Conservation (phyloP, 2,888 invertebrate genomes). For the Lycophotia porphyrea region DNA sequence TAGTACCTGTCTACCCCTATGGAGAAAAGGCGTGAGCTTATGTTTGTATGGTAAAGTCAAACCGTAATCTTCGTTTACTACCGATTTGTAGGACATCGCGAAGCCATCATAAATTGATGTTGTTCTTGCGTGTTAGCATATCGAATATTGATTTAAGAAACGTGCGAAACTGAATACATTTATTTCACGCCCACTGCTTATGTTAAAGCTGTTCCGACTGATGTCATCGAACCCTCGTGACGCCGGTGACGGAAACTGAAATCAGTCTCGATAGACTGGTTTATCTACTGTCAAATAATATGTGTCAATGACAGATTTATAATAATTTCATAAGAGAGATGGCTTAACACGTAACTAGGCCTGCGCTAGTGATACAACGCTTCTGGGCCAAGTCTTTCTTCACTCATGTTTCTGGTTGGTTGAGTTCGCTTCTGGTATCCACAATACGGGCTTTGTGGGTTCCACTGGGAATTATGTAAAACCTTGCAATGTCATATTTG, state of each 20-base stretch:
- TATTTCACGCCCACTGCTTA: conserved; percentile 38
- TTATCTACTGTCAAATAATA: conserved; percentile 62
- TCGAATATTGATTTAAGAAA: conserved; percentile 47
- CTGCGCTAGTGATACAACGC: conserved; percentile 44
- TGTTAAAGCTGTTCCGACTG: conserved; percentile 22
- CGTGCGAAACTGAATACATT: conserved; percentile 35
- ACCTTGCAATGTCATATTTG: neutral
- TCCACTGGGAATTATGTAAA: conserved; percentile 23
- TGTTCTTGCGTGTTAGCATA: conserved; percentile 41
- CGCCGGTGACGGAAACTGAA: conserved; percentile 62
- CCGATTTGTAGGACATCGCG: conserved; percentile 14
- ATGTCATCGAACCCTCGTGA: conserved; percentile 55
- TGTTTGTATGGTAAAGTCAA: no score
- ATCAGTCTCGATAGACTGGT: conserved; percentile 55
- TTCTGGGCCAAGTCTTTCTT: conserved; percentile 41
- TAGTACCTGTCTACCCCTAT: no score
- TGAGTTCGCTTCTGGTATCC: conserved; percentile 27
- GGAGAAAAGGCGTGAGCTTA: no score
- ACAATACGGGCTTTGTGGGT: conserved; percentile 12
- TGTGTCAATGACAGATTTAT: conserved; percentile 68
- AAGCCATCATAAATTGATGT: conserved; percentile 32
- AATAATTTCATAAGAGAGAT: conserved; percentile 65
- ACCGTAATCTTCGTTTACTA: neutral
- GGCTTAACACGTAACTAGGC: conserved; percentile 59
- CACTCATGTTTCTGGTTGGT: conserved; percentile 21